These are phyloP conservation scores for Baryphthengus martii DNA, from an alignment of 2,113 vertebrate species.

Conservation along the genomic window DNA sequence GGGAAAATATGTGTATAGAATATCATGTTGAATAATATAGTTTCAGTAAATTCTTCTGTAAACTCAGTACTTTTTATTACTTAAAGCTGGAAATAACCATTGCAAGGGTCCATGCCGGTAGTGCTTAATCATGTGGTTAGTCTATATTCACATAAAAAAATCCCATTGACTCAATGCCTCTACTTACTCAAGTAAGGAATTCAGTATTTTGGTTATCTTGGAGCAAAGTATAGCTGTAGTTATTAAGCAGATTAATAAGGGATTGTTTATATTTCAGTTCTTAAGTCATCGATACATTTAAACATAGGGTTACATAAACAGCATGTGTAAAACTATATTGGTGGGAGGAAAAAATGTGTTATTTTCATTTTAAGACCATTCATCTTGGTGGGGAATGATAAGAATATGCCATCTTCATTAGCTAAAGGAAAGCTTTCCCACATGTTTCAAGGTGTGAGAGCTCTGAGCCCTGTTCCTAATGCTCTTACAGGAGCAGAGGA, in stretches of 20 bases:
- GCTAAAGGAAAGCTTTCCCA: not conserved
- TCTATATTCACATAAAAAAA: conserved; percentile 1
- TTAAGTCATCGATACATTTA: not conserved
- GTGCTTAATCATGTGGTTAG: conserved; percentile 22
- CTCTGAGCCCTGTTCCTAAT: not conserved
- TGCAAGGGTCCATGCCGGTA: not conserved
- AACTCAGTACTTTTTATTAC: conserved; percentile 43
- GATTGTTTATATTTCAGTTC: not conserved
- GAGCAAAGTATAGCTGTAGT: not conserved
- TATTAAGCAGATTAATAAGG: not conserved
- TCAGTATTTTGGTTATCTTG: not conserved
- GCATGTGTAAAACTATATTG: not conserved
- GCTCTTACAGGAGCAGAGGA: not conserved
- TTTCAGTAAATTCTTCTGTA: conserved; percentile 19
- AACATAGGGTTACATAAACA: not conserved
- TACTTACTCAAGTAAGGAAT: not conserved
- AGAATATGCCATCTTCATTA: not conserved
- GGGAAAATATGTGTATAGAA: not conserved
- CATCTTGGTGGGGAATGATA: not conserved
- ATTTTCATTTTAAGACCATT: not conserved
- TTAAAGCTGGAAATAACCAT: conserved; percentile 62
- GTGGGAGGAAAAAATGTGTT: not conserved
- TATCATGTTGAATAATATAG: not conserved
- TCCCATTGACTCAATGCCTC: conserved; percentile 10
- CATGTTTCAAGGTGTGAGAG: not conserved